Evolutionary conservation across 2,113 vertebrate genomes (phyloP).

Genomic region (Bettongia penicillata): DNA sequence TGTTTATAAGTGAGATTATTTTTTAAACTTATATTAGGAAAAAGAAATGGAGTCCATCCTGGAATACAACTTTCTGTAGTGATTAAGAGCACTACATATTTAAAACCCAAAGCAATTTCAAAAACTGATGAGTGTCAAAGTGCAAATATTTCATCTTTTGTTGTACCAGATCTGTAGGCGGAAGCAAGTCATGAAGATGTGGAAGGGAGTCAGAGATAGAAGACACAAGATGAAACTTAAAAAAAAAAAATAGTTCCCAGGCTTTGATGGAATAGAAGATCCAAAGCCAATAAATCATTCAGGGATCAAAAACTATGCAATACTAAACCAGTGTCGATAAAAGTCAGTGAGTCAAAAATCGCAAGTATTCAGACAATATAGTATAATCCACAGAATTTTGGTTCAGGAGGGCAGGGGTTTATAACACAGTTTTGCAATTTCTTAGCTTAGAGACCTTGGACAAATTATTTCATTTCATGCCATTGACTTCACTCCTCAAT

Average conservation of each 20-base stretch:
- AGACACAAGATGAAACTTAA: not conserved
- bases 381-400: not conserved
- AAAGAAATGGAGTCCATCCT: not conserved
- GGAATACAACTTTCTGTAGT: not conserved
- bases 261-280: not conserved
- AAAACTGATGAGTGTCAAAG: not conserved
- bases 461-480: not conserved
- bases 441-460: not conserved
- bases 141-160: not conserved
- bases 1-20: not conserved
- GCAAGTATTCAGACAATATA: not conserved
- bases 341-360: not conserved
- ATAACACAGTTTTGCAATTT: not conserved
- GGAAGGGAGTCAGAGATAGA: not conserved
- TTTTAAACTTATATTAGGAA: not conserved
- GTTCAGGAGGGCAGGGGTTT: not conserved
- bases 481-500: too few relatives aligned
- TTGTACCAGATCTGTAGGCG: not conserved
- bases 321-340: not conserved
- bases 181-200: not conserved
- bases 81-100: not conserved
- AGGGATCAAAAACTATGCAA: not conserved
- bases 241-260: not conserved
- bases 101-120: not conserved
- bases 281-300: not conserved